Base-by-base conservation (phyloP, 1,140 invertebrate genomes). In the Lasioglossum albipes region DNA sequence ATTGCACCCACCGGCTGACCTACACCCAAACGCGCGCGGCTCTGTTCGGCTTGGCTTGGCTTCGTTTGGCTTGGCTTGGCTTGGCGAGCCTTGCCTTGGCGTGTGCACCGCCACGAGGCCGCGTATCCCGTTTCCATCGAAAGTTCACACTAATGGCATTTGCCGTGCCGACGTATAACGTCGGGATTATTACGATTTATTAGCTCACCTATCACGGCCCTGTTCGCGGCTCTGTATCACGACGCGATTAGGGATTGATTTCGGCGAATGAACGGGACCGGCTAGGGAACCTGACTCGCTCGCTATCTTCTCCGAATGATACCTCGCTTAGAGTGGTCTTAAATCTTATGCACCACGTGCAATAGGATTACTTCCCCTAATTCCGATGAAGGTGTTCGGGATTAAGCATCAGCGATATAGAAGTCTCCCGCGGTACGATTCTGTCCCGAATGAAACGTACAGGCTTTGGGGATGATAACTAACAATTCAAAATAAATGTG, bases 91-190 rank as follows among this genome's bases (percentile, higher is more conserved):
- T 71, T 82, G 83, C 54, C 59, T 75, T 22, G 31, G 62, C 71
- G 72, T 52, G 71, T 62, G 45, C 61, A 42, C 54, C 49, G 75
- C 57, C 62, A 77, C 64, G 59, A 83, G 83, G 76, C 84, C 83
- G 57, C 7, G 77, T 82, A 88, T 79, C 81, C 86, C 83, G 75
- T 86, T 90, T 89, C 77, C 82, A 89, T 88, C 85, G 89, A 92
- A 92, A 91, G 91, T 92, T 91, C 90, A 91, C 88, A 81, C 88
- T 90, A 91, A 92, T 91, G 89, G 90, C 90, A 91, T 91, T 91
- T 89, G 89, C 70, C 52, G 54, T 61, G 45, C 31, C 75, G 77
- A 70, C 62, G 61, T 42, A 20, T 20, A 54, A 62, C 78, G 31
- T 68, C 67, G 59, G 62, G 31, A 68, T 73, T 64, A 90, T 90